Base-by-base conservation (phyloP, 2,113 vertebrate genomes). In the Electrona antarctica region DNA sequence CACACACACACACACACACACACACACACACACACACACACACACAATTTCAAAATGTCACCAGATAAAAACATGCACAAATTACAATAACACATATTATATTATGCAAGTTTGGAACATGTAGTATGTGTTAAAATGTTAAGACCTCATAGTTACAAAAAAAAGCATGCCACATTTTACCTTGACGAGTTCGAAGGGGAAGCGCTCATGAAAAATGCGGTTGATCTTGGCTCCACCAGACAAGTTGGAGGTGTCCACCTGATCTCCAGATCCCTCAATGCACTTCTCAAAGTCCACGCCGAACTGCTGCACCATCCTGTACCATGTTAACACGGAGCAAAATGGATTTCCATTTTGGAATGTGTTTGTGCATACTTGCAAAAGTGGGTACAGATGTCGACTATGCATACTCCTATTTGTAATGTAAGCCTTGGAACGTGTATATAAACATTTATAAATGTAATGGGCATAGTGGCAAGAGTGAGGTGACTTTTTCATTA, bases 201-300 rank as follows among this genome's bases (percentile, higher is more conserved):
- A 99, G 0, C 97, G 89, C 85, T 99, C 97, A 0, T 99, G 97
- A 85, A 99, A 99, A 62, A 99, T 98, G 7, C 97, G 94, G 62
- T 99, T 99, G 86, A 99, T 99, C 21, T 97, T 85, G 64, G 97
- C 97, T 0, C 97, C 97, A 1, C 97, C 97, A 0, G 97, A 99
- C 58, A 99, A 91, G 68, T 98, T 96, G 5, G 97, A 90, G 0
- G 97, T 99, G 85, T 99, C 97, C 85, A 99, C 96, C 78, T 99
- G 97, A 82, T 99, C 97, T 2, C 97, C 97, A 0, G 97, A 98
- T 0, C 97, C 97, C 67, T 99, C 97, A 0, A 99, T 99, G 12
- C 97, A 81, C 92, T 99, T 99, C 92, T 99, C 97, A 6, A 99
- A 98, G 88, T 99, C 97, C 79, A 98, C 95, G 0, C 95, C 97